Conservation (phyloP, 2,888 invertebrate species). For the Dysmachus trigonus region DNA sequence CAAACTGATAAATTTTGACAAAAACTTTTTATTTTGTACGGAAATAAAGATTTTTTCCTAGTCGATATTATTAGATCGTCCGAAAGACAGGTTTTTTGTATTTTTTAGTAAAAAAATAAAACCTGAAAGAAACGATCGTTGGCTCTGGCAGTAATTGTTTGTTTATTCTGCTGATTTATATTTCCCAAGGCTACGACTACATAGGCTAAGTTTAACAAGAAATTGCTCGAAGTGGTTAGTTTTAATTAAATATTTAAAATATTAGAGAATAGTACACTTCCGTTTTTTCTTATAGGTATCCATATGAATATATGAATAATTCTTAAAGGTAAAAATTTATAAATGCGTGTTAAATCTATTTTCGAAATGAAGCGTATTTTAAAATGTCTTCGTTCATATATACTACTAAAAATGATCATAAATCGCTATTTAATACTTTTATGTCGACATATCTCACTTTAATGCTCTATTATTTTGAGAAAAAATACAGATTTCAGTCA, state of each 20-base stretch:
- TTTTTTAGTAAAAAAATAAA: neutral
- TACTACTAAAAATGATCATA: too few species aligned
- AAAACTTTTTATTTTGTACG: neutral
- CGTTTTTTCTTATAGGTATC: too few species aligned
- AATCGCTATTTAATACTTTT: too few species aligned
- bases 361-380: too few species aligned
- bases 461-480: too few species aligned
- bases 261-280: neutral
- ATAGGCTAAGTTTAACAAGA: neutral
- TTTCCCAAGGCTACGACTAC: neutral
- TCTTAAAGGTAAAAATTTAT: too few species aligned
- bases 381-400: too few species aligned
- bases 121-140: neutral
- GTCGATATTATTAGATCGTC: neutral
- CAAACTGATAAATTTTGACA: neutral
- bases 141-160: neutral
- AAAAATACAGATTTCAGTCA: too few species aligned
- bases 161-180: neutral
- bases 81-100: neutral
- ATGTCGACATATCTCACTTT: too few species aligned
- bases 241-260: neutral
- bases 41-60: neutral
- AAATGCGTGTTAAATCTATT: too few species aligned
- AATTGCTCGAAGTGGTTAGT: neutral
- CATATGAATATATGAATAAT: too few species aligned